Evolutionary conservation across 2,888 invertebrate species (phyloP).

Genomic region (Phrixothrix hirtus): DNA sequence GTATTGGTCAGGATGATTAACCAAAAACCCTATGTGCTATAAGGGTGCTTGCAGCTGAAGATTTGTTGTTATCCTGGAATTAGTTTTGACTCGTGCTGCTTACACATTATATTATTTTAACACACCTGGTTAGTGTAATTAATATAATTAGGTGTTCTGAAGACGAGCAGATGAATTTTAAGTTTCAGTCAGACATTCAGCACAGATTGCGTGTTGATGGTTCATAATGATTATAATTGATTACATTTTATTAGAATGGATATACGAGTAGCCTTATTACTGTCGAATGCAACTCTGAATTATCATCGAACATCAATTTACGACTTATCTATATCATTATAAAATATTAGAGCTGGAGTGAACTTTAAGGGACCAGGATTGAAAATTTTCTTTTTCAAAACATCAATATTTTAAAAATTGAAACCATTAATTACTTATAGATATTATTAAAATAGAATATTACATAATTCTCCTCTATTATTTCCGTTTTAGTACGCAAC

Average conservation of each 20-base stretch:
- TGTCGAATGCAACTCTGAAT: no score
- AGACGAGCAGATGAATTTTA: constrained; percentile 16
- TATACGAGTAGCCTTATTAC: no score
- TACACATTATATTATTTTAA: constrained; percentile 10
- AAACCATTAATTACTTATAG: no score
- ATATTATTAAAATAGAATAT: no score
- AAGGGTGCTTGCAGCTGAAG: constrained; percentile 35
- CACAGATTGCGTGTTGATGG: constrained; percentile 12
- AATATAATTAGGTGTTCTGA: constrained; percentile 19
- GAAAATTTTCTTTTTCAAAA: background rate
- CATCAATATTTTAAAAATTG: background rate
- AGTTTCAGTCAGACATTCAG: constrained; percentile 7
- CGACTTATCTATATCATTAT: no score
- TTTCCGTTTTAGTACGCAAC: no score
- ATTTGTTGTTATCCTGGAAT: constrained; percentile 9
- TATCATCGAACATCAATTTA: no score
- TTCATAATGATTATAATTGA: background rate
- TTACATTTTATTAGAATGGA: background rate
- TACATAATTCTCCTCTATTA: no score
- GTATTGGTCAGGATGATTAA: constrained; percentile 31
- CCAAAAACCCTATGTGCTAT: constrained; percentile 15
- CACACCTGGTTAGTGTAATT: constrained; percentile 22
- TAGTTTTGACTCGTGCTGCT: constrained; percentile 9
- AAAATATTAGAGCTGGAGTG: no score
- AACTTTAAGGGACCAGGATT: background rate